These are phyloP conservation scores for Anguilla pacifica DNA, from an alignment of 2,797 vertebrate species.

Conservation along the genomic window DNA sequence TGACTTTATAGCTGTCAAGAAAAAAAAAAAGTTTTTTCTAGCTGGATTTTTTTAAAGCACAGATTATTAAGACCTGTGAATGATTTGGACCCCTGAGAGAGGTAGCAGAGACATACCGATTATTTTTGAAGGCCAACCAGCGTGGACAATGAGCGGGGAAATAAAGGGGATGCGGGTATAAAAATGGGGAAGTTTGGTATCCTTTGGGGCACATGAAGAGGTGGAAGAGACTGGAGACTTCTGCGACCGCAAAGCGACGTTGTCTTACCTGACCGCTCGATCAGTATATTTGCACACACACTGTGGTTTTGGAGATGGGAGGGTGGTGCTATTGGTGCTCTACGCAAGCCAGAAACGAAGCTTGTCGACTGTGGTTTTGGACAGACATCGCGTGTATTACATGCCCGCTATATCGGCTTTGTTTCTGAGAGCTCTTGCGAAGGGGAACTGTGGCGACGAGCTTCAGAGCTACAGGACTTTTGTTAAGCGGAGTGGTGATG, in stretches of 20 bases:
- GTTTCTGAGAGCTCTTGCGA: neutral
- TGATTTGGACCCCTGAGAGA: neutral
- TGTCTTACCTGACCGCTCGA: constrained; percentile 51
- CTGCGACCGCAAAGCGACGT: constrained; percentile 65
- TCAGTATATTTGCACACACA: constrained; percentile 18
- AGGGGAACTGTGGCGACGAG: constrained; percentile 6
- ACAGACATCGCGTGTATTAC: neutral
- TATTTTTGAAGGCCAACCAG: constrained; percentile 36
- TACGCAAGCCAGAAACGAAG: constrained; percentile 1
- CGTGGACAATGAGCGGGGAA: constrained; percentile 25
- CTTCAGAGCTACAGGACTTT: neutral
- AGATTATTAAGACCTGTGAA: neutral
- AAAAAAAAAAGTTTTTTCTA: neutral
- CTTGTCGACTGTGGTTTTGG: neutral
- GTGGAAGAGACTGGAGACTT: constrained; percentile 7
- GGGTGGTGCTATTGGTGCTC: constrained; percentile 14
- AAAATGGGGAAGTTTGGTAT: constrained; percentile 7
- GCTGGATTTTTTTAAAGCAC: neutral
- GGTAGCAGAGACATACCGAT: neutral
- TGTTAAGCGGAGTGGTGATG: constrained; percentile 40
- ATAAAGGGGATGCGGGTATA: constrained; percentile 6
- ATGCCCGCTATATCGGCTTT: neutral
- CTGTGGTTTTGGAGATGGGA: neutral
- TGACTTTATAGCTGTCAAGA: neutral
- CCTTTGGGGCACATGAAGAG: constrained; percentile 38